Evolutionary conservation across 1,140 invertebrate species (phyloP).

Genomic region (Drosophila busckii): DNA sequence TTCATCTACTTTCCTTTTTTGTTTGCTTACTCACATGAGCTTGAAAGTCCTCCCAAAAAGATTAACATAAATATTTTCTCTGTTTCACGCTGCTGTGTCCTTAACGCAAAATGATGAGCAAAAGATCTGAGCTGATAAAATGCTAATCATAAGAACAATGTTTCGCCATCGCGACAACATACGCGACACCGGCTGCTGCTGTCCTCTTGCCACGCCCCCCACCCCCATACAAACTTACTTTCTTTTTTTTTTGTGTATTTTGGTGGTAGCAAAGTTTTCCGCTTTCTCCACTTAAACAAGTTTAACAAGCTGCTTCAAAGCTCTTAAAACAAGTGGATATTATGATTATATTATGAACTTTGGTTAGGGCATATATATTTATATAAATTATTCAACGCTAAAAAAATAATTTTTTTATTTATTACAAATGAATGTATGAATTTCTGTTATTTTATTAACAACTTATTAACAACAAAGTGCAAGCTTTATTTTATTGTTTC

Average conservation of each 20-base stretch:
- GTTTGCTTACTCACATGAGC: slow-evolving; percentile 55
- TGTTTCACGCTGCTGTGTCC: slow-evolving; percentile 42
- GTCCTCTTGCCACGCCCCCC: neutral
- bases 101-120: slow-evolving; percentile 50
- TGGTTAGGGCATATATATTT: neutral
- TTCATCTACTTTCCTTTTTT: slow-evolving; percentile 10
- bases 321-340: slow-evolving; percentile 6
- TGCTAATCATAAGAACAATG: slow-evolving; percentile 69
- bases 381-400: neutral
- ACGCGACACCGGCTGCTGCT: slow-evolving; percentile 22
- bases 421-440: too few species aligned
- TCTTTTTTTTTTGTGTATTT: slow-evolving; percentile 18
- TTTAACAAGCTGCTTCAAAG: neutral
- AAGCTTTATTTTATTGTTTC: too few species aligned
- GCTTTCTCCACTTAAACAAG: slow-evolving; percentile 50
- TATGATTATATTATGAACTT: slow-evolving; percentile 10
- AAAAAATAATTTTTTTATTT: neutral
- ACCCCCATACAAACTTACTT: neutral
- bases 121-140: slow-evolving; percentile 66
- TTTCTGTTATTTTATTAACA: too few species aligned
- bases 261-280: slow-evolving; percentile 50
- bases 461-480: too few species aligned
- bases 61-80: slow-evolving; percentile 69
- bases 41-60: slow-evolving; percentile 42
- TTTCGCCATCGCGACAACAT: slow-evolving; percentile 29